Conservation (phyloP, 2,113 vertebrate genomes). For the Oplegnathus fasciatus region DNA sequence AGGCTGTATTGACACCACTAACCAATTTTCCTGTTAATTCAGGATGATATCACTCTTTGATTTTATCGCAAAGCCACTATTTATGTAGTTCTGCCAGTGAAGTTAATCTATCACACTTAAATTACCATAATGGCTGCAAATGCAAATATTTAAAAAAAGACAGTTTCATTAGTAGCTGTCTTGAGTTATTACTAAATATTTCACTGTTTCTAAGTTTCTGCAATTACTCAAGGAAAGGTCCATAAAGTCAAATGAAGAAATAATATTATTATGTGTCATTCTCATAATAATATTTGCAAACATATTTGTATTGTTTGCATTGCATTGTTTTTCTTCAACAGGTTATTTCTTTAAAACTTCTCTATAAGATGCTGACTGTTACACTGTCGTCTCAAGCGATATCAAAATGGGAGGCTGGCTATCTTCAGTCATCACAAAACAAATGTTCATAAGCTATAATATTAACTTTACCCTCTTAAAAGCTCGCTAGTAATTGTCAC, state of each 20-base stretch:
- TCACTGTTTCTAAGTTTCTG: background rate
- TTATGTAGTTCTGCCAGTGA: background rate
- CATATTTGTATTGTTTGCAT: background rate
- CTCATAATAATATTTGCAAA: background rate
- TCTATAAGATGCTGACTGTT: no score
- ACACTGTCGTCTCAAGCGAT: no score
- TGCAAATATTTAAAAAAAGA: background rate
- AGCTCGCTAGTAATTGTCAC: no score
- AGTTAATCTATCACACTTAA: background rate
- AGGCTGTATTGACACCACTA: background rate
- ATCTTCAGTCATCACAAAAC: no score
- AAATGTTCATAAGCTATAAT: no score
- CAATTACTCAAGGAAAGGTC: background rate
- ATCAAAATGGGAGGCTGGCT: no score
- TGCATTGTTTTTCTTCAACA: background rate
- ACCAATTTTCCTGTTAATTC: background rate
- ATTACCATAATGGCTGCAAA: background rate
- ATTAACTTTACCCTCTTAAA: no score
- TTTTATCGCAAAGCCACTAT: background rate
- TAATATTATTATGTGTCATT: background rate
- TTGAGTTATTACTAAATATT: background rate
- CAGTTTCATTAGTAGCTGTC: background rate
- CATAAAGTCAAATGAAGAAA: background rate
- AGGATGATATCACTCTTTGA: background rate
- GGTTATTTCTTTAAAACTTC: background rate